A percentile compares a stretch with the other conserved stretches of the same genome.
These are phyloP conservation scores for Ophiothrix spiculata DNA, from an alignment of 35 echinoderm and acorn worm genomes.

Conservation along the genomic window DNA sequence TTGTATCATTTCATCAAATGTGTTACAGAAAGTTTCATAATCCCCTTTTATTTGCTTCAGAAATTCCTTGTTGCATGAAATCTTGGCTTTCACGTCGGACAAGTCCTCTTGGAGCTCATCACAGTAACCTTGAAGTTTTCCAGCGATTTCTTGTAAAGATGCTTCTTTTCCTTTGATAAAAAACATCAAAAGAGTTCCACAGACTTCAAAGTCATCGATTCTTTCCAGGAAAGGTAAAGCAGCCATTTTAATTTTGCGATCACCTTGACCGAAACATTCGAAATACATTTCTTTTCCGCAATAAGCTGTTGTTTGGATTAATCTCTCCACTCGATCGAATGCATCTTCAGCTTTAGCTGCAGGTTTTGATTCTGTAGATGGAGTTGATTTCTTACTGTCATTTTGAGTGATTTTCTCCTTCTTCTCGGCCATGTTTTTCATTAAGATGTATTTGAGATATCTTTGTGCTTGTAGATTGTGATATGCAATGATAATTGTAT, in stretches of 20 bases:
- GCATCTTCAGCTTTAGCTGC: too few species aligned
- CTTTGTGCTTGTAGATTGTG: too few species aligned
- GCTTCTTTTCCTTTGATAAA: neutral
- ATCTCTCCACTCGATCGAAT: neutral
- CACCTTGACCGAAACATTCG: neutral
- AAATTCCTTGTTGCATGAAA: neutral
- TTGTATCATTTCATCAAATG: neutral
- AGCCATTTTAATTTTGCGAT: neutral
- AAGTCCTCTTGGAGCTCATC: neutral
- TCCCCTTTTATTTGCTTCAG: neutral
- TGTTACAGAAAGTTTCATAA: neutral
- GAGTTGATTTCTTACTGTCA: too few species aligned
- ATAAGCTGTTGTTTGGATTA: neutral
- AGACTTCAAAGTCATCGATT: neutral
- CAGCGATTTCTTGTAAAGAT: neutral
- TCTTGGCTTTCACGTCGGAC: neutral
- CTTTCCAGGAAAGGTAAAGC: neutral
- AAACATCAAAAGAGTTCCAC: neutral
- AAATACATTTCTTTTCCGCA: neutral
- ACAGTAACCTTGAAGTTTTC: neutral
- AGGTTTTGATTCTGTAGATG: too few species aligned
- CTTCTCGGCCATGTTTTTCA: too few species aligned
- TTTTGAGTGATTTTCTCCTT: too few species aligned
- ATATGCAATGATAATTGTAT: too few species aligned
- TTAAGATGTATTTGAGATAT: too few species aligned